Base-by-base conservation (phyloP, 2,797 vertebrate species). In the Sebastes wilsoni region DNA sequence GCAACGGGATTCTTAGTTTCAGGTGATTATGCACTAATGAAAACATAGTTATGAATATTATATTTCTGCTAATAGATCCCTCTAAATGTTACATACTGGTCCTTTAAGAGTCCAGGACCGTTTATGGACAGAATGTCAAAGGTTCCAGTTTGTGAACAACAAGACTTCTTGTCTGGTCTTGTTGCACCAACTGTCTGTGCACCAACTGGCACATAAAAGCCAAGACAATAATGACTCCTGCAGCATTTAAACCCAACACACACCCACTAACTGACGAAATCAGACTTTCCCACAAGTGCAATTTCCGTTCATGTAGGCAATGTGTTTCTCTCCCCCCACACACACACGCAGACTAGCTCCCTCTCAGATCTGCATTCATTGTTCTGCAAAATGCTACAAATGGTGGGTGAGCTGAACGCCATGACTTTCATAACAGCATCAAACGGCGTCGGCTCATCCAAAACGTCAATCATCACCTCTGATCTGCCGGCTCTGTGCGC, bases 331-430 rank as follows among this genome's bases (percentile, higher is more conserved):
- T 20, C 46, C 22, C 25, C n/a, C 16, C 13, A 12, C 28, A 6
- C 13, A 65, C 11, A 61, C 49, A 30, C 46, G 8, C 12, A 55
- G 18, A 49, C 42, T 1, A 9, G 52, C 5, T 61, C 59, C 62
- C 73, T 64, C 72, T 80, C 58, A 55, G 49, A 77, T 78, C 54
- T 49, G 68, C 56, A 66, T 79, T 72, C 72, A 67, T 23, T 66
- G 66, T 69, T 85, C 66, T 82, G 82, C 83, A 73, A 55, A 82
- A 73, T 25, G 68, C 71, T 76, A 75, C 20, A 82, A 78, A 72
- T 16, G 59, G 16, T 46, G 67, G 59, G 27, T n/a, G 72, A 85
- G 80, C 73, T 59, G 74, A 89, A 85, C 52, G 52, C 84, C 46
- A 36, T 28, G 34, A 49, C 67, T 60, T 80, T 81, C 61, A 78